A percentile compares a stretch with the other conserved stretches of the same genome.
Conservation (phyloP, 2,797 vertebrate species). For the Lagodon rhomboides region DNA sequence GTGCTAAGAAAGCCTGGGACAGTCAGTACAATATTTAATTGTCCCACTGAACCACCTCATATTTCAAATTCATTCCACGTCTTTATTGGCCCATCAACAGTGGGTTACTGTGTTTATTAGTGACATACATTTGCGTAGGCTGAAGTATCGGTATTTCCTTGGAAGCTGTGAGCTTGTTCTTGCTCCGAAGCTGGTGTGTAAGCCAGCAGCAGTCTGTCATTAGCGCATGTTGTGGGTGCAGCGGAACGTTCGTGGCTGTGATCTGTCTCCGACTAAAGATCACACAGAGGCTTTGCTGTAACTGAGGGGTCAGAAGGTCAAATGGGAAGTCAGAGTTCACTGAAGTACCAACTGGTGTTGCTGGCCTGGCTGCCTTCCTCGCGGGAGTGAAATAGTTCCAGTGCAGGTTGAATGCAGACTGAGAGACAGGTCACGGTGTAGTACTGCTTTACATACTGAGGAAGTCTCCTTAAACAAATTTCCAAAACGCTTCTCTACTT, state of each 20-base stretch:
- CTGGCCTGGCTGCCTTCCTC: slow-evolving; percentile 7
- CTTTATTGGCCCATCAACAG: background rate
- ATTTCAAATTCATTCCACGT: slow-evolving; percentile 9
- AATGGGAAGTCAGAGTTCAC: slow-evolving; percentile 42
- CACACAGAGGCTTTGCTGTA: slow-evolving; percentile 50
- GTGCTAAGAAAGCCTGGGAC: slow-evolving; percentile 9
- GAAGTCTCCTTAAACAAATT: slow-evolving; percentile 5
- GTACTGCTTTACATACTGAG: background rate
- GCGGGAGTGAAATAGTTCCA: slow-evolving; percentile 7
- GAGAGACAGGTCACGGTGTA: background rate
- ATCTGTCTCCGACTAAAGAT: slow-evolving; percentile 52
- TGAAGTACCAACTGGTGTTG: slow-evolving; percentile 32
- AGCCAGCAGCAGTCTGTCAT: slow-evolving; percentile 42
- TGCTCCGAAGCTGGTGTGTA: slow-evolving; percentile 16
- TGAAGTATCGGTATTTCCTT: background rate
- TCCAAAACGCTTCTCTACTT: background rate
- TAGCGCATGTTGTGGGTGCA: slow-evolving; percentile 35
- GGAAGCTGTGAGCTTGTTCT: slow-evolving; percentile 30
- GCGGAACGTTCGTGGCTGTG: slow-evolving; percentile 29
- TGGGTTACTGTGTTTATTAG: too few relatives aligned
- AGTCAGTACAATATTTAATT: slow-evolving; percentile 24
- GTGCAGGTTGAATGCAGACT: slow-evolving; percentile 18
- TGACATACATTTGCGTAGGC: background rate
- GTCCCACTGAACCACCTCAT: background rate
- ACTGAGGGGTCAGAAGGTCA: slow-evolving; percentile 27